A percentile compares a stretch with the other conserved stretches of the same genome.
These are phyloP conservation scores for Microctonus aethiopoides DNA, from an alignment of 2,888 invertebrate species.

Conservation along the genomic window DNA sequence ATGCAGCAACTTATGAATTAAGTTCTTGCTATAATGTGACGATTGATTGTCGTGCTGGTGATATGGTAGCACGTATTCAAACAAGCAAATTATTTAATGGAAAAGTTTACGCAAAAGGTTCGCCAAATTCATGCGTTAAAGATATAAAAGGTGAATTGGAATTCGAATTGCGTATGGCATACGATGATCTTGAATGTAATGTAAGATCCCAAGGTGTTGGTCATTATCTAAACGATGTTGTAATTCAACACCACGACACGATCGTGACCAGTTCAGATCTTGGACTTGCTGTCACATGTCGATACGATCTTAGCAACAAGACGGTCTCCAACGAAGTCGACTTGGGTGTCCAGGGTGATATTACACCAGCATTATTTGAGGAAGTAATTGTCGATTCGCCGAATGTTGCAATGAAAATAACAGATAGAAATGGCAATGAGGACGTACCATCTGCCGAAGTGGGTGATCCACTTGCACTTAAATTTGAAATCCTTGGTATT, in stretches of 20 bases:
- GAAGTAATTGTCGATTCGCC: conserved; percentile 94
- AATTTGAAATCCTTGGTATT: conserved; percentile 92
- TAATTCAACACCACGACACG: conserved; percentile 95
- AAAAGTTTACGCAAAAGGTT: conserved; percentile 94
- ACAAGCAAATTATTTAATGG: conserved; percentile 93
- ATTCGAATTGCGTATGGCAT: conserved; percentile 92
- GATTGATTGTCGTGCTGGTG: conserved; percentile 90
- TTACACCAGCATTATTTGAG: conserved; percentile 86
- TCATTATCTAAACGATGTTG: conserved; percentile 89
- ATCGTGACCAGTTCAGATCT: conserved; percentile 95
- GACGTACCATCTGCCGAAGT: conserved; percentile 90
- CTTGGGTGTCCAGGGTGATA: conserved; percentile 88
- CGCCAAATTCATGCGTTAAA: conserved; percentile 91
- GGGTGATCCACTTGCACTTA: conserved; percentile 89
- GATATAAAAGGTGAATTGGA: conserved; percentile 89
- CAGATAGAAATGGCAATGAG: conserved; percentile 84
- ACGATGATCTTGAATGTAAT: conserved; percentile 92
- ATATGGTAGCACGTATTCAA: conserved; percentile 92
- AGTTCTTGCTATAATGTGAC: conserved; percentile 95
- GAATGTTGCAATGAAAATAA: conserved; percentile 94
- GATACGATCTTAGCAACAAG: conserved; percentile 94
- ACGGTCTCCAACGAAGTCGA: conserved; percentile 93
- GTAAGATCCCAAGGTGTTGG: conserved; percentile 90
- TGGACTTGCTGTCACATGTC: conserved; percentile 92
- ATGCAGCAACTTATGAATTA: conserved; percentile 91